phyloP scores from a whole-genome alignment of 2,113 vertebrate genomes.

The Okapia johnstoni region DNA sequence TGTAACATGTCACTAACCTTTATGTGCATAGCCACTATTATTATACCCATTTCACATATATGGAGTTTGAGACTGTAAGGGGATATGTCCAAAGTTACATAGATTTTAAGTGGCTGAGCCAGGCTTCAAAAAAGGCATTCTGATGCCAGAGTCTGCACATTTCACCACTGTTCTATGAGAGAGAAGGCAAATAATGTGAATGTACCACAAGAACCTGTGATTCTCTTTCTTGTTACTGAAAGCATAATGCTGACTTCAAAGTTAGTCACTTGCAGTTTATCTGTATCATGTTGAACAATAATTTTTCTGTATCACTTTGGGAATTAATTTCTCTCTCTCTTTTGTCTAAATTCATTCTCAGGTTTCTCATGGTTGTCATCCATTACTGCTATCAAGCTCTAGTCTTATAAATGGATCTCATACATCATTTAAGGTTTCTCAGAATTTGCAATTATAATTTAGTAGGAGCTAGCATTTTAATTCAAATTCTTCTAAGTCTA shows the following conservation, averaged over 20 bases:
- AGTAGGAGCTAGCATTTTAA: neutral
- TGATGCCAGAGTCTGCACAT: neutral
- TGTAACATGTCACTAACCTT: neutral
- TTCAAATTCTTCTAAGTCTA: neutral
- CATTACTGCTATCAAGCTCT: neutral
- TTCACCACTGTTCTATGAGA: neutral
- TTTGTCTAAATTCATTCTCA: neutral
- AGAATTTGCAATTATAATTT: slow-evolving; percentile 18
- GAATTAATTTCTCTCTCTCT: neutral
- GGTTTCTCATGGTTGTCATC: neutral
- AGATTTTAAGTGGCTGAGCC: neutral
- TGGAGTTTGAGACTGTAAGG: neutral
- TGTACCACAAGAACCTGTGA: neutral
- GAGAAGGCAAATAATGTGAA: neutral
- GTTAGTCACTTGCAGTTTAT: neutral
- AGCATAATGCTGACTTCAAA: neutral
- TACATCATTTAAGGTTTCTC: neutral
- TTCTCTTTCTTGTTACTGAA: neutral
- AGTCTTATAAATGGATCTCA: neutral
- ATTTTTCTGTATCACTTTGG: neutral
- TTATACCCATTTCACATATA: neutral
- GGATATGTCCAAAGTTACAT: neutral
- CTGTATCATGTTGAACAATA: neutral
- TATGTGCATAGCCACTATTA: neutral
- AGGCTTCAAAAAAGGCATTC: neutral